Evolutionary conservation across 1,140 invertebrate species (phyloP), one percentile per base, ranked within the genome.

Genomic region (Drosophila baimaii): DNA sequence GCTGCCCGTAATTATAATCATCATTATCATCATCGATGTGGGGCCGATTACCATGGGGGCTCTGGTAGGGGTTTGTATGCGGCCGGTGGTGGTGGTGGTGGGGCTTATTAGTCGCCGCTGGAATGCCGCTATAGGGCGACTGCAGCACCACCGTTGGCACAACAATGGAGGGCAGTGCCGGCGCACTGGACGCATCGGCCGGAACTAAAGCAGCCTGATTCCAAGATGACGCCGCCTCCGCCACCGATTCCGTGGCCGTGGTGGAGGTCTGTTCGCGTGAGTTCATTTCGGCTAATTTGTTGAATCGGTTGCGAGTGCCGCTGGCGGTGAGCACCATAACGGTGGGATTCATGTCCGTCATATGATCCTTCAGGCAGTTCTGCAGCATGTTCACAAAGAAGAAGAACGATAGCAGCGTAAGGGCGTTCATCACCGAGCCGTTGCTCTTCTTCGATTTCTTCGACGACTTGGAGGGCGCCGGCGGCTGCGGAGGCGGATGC

Each of bases 341-440:
- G 70, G 93, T 93, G 19, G 94, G 93, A 81, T 91, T 94, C 91
- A 94, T 93, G n/a, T 93, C 91, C 3, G 91, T 91, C 93, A 94
- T 94, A 61, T 95, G 94, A 59, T 95, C 94, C 81, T 94, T 94
- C 47, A 95, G 92, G 81, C 94, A 95, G 58, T 93, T 94, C 83
- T 97, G 96, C 80, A 97, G 93, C 19, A 96, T 94, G 77, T 97
- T 96, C 5, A 97, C 93, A 68, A 97, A 96, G 91, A 97, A 97
- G 25, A 97, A 92, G 90, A 97, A 97, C 2, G 96, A 95, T n/a
- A 97, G 92, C 17, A 97, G 91, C 4, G 96, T 96, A n/a, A 97
- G 90, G 1, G 96, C 96, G 35, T 95, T 96, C 79, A 97, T 92
- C 47, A 69, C 77, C 15, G 69, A 55, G 19, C 59, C 33, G 39